Percentiles rank a stretch among this genome's conserved stretches.
Conservation (phyloP, 2,113 vertebrate species). For the Vidua chalybeata region DNA sequence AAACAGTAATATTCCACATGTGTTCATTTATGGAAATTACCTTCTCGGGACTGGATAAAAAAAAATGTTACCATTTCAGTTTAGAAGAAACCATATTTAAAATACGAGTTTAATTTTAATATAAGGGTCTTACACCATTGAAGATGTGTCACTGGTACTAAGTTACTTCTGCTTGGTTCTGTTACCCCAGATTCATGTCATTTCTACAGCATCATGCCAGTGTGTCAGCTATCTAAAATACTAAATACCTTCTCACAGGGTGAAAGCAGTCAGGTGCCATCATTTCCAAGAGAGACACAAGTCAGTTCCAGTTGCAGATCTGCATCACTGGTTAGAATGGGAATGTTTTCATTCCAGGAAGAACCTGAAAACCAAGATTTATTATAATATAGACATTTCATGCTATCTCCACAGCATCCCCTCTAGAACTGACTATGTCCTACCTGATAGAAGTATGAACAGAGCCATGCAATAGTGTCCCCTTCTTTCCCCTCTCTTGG, state of each 20-base stretch:
- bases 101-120: neutral
- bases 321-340: neutral
- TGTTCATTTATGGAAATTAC: neutral
- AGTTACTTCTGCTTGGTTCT: neutral
- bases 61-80: neutral
- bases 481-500: neutral
- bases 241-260: neutral
- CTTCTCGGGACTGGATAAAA: neutral
- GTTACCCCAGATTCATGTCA: neutral
- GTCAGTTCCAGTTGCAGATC: neutral
- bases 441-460: neutral
- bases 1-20: neutral
- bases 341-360: neutral
- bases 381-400: neutral
- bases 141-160: neutral
- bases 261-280: neutral
- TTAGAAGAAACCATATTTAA: neutral
- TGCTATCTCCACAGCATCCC: neutral
- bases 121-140: neutral
- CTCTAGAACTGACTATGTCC: neutral
- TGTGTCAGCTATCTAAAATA: neutral
- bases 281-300: neutral
- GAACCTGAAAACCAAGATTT: neutral
- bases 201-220: neutral
- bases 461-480: neutral